A percentile compares a stretch with the other conserved stretches of the same genome.
These are phyloP conservation scores for Busarellus nigricollis DNA, from an alignment of 2,797 vertebrate species.

Conservation along the genomic window DNA sequence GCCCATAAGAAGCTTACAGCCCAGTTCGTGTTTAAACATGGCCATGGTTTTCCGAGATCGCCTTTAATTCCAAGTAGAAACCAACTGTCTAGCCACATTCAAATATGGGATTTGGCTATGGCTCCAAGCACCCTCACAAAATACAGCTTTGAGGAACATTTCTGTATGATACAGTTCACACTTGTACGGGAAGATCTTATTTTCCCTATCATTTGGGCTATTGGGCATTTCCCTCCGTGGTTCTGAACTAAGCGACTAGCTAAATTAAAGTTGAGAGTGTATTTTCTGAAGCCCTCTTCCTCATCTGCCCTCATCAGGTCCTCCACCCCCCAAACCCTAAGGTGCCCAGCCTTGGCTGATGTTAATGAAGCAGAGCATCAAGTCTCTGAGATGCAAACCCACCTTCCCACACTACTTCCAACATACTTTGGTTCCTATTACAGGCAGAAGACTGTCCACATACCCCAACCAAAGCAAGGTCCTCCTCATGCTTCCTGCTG, in stretches of 20 bases:
- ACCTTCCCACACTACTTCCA: neutral
- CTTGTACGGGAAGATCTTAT: neutral
- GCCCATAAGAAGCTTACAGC: constrained; percentile 29
- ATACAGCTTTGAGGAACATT: neutral
- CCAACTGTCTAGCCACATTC: neutral
- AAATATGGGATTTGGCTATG: neutral
- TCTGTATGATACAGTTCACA: neutral
- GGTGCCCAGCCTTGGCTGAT: neutral
- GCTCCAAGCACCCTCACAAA: neutral
- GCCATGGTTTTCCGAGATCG: neutral
- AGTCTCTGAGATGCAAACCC: neutral
- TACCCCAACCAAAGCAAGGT: neutral
- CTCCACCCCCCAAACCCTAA: neutral
- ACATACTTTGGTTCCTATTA: neutral
- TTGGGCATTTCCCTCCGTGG: neutral
- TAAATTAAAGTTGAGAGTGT: neutral
- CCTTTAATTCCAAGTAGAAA: neutral
- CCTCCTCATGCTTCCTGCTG: neutral
- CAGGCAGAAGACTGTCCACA: neutral
- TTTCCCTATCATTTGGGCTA: neutral
- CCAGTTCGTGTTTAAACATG: neutral
- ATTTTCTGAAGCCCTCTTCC: neutral
- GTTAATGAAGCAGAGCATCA: neutral
- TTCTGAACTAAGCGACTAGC: neutral
- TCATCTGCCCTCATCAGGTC: neutral